Base-by-base conservation (phyloP, 2,888 invertebrate species). In the Catocala nupta region DNA sequence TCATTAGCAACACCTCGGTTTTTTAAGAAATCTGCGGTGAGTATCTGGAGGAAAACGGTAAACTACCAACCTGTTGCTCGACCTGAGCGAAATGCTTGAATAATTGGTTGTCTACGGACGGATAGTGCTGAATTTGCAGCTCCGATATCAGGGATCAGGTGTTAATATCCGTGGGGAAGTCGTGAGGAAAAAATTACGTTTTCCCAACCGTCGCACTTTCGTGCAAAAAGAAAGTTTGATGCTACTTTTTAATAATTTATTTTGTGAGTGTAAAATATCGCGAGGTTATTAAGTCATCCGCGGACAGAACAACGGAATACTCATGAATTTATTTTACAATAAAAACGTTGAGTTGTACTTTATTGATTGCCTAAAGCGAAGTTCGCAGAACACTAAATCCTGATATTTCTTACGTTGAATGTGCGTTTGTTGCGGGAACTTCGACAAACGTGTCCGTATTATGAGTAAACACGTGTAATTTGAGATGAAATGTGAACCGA, bases 401-500 rank as follows among this genome's bases (percentile, higher is more conserved):
- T 67, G 65, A 73, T 77, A 81, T 81, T 76, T 78, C 81, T 85
- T 84, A 81, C 74, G 78, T 72, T 72, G 70, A 83, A 83, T 78
- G 78, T 81, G 74, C 77, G 70, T 65, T 68, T 78, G 77, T 81
- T 72, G 68, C 72, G 77, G 73, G 72, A 73, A 80, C 75, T 84
- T 82, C 67, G 77, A 80, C 75, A 76, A 82, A 82, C 66, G 76
- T 80, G 81, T 78, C 78, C 81, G 75, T 75, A 77, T 89, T 87
- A 85, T 81, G 87, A 82, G 85, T 82, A 83, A 88, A 86, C 88
- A 87, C 66, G 84, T 89, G 91, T 88, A 89, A 92, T 93, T 93
- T 91, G 88, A 86, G 88, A 88, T 91, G 91, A 93, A 91, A 92
- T 93, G 93, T 92, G 91, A 86, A 86, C 87, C 90, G 82, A 87